Evolutionary conservation across 2,113 vertebrate species (phyloP), one percentile per base, ranked within the genome.

Genomic region (Syngnathoides biaculeatus): DNA sequence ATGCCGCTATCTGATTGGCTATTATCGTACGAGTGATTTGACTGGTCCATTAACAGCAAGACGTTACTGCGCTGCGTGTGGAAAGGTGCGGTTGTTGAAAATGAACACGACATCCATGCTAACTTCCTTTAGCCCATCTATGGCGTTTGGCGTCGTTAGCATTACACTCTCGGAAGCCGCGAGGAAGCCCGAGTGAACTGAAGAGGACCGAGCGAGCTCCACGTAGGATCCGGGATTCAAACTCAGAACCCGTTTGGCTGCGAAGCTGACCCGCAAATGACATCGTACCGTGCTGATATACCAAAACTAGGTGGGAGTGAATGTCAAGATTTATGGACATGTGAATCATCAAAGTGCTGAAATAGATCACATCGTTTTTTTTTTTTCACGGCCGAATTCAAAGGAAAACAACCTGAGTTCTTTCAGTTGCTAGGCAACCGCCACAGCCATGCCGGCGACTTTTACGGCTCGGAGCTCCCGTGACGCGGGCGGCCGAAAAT

Each of bases 341-440:
- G 79, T 85, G 26, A 35, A 72, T 86, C 86, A 82, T 74, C 47
- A 72, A 69, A 73, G 71, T 64, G 74, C 63, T 74, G 35, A 64
- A 70, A 73, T 78, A 84, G 82, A 84, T 79, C 82, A 81, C 66
- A 66, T 75, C 64, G 71, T 81, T 75, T 83, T 48, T 48, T 48
- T 48, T 48, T 48, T 24, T 24, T 22, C 86, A 80, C 68, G 60
- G 57, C 74, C 77, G 81, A 78, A 89, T 88, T 90, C 84, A 87
- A 86, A 87, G 72, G 79, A n/a, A n/a, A n/a, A n/a, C 84, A 88
- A 86, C 69, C 74, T 77, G 68, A 74, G 87, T 89, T 79, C 73
- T 71, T 86, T 79, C 72, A 78, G 91, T 92, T 92, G 88, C 91
- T 88, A 85, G 73, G 91, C 89, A 92, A 92, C 91, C 47, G 42